Evolutionary conservation across 2,797 vertebrate species (phyloP).

Genomic region (Tarsius wallacei): DNA sequence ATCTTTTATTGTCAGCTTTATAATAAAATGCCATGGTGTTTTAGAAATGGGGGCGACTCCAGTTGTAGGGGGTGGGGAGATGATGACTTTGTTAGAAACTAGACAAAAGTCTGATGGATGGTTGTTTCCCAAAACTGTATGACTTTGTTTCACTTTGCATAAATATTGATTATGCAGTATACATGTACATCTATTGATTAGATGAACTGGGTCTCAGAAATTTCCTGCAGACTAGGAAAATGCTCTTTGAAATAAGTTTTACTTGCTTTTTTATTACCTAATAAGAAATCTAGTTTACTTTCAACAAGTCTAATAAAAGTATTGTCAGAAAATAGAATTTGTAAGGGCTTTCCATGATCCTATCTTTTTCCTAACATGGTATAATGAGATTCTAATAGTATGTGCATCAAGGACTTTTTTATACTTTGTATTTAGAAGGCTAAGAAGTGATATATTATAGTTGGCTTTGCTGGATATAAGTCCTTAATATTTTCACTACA

Average conservation of each 20-base stretch:
- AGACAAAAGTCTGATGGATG: not conserved
- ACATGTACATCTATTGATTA: not conserved
- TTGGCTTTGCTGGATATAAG: not conserved
- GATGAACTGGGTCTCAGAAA: not conserved
- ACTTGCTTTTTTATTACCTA: not conserved
- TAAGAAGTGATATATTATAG: not conserved
- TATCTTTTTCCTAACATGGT: not conserved
- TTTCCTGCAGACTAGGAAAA: not conserved
- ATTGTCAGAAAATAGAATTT: slow-evolving; percentile 39
- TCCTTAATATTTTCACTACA: slow-evolving; percentile 65
- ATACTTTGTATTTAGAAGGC: slow-evolving; percentile 30
- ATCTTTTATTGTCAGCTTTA: not conserved
- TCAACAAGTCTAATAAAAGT: slow-evolving; percentile 27
- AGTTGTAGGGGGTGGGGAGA: not conserved
- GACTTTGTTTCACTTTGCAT: not conserved
- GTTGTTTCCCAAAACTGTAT: not conserved
- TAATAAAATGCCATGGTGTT: not conserved
- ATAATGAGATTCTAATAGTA: slow-evolving; percentile 42
- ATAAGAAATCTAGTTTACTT: slow-evolving; percentile 11
- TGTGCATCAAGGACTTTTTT: not conserved
- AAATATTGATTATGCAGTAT: slow-evolving; percentile 10
- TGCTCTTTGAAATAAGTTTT: not conserved
- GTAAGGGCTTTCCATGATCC: slow-evolving; percentile 45
- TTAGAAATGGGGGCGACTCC: not conserved
- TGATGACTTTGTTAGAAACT: not conserved